Evolutionary conservation across 2,888 invertebrate species (phyloP).

Genomic region (Hecatera dysodea): DNA sequence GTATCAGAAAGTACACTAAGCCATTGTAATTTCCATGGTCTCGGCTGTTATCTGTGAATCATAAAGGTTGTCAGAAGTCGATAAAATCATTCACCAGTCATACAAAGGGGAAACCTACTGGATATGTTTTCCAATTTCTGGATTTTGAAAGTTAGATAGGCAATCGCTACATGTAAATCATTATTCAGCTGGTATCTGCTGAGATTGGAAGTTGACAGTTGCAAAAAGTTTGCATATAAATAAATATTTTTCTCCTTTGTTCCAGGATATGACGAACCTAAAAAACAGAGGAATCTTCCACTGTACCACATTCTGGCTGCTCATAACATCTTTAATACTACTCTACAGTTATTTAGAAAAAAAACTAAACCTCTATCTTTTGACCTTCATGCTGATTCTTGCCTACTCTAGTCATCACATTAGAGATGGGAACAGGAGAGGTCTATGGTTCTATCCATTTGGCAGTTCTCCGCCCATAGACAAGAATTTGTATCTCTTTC

Average conservation of each 20-base stretch:
- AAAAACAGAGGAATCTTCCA: conserved; percentile 83
- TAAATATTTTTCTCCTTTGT: conserved; percentile 50
- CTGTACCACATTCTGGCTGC: conserved; percentile 80
- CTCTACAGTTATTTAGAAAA: conserved; percentile 74
- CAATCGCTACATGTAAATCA: too few species aligned
- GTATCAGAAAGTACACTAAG: too few species aligned
- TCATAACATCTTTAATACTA: conserved; percentile 69
- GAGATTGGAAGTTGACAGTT: too few species aligned
- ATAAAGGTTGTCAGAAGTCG: too few species aligned
- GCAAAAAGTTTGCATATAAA: too few species aligned
- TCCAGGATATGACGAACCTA: conserved; percentile 79
- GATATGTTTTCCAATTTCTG: too few species aligned
- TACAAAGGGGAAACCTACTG: too few species aligned
- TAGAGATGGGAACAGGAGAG: conserved; percentile 81
- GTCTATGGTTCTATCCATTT: conserved; percentile 83
- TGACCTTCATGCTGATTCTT: conserved; percentile 78
- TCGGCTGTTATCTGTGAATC: too few species aligned
- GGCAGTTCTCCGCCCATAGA: conserved; percentile 79
- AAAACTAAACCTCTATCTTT: conserved; percentile 75
- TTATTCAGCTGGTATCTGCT: too few species aligned
- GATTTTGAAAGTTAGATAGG: too few species aligned
- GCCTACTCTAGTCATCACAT: conserved; percentile 83
- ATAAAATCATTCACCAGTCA: too few species aligned
- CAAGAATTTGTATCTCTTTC: conserved; percentile 74
- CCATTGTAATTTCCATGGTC: too few species aligned